Evolutionary conservation across 2,113 vertebrate species (phyloP), one percentile per base, ranked within the genome.

Genomic region (Macaca nemestrina): DNA sequence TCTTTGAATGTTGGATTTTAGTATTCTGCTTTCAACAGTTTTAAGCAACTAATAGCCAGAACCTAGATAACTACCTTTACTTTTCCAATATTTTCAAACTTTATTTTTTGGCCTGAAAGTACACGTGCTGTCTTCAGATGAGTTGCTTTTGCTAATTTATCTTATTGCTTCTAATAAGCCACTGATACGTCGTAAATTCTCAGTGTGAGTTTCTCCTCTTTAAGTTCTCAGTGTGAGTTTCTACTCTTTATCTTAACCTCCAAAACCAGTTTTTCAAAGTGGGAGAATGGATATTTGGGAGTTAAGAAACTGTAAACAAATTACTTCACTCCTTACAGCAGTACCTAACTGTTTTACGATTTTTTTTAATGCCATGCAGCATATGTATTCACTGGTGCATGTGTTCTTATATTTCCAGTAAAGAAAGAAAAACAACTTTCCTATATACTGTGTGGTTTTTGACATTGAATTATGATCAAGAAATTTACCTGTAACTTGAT

Each of bases 41-140:
- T 50, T 23, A 70, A 64, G 14, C 27, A 52, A 9, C 27, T 84
- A 35, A 84, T 95, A 73, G 50, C 64, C 30, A 80, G 75, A 94
- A 85, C 22, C 59, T 89, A 57, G 70, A 68, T 45, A 85, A 75
- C 27, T 23, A 7, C 48, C 35, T 95, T 70, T 30, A 68, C 25
- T 57, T 94, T 82, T 86, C 11, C 50, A 91, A 0, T 64, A 76
- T 61, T 92, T 92, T 79, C 43, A 55, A 80, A 78, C 23, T 76
- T 94, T 8, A 14, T 73, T 95, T 93, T 70, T 80, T 75, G 40
- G 32, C 67, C 45, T 93, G 57, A 68, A 95, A 80, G n/a, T 88
- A 40, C 30, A 87, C 59, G 64, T 84, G 13, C 27, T 79, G 12
- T 89, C 22, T 79, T 67, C 25, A 45, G 11, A 30, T 73, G 30